Evolutionary conservation across 1,140 invertebrate genomes (phyloP).

Genomic region (Psilanteris sp.): DNA sequence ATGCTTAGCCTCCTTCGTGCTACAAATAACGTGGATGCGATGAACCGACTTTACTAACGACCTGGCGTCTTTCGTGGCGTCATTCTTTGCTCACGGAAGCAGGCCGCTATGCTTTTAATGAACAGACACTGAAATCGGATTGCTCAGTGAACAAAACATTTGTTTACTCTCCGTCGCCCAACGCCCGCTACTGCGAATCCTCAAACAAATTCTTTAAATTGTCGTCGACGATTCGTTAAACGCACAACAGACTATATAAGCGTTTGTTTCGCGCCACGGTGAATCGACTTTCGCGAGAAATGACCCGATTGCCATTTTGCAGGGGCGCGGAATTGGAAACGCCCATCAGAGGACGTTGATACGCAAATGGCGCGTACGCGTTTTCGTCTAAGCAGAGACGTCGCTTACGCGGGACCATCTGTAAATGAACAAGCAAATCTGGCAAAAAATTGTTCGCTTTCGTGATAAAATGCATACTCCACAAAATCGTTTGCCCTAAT

Average conservation of each 20-base stretch:
- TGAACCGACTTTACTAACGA: conserved; percentile 52
- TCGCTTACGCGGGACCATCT: too few species aligned
- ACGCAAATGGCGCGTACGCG: too few species aligned
- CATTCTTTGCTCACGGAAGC: conserved; percentile 11
- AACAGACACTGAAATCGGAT: conserved; percentile 18
- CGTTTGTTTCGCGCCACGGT: conserved; percentile 2
- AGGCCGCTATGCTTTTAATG: conserved; percentile 32
- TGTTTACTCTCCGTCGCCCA: neutral
- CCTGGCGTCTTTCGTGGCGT: conserved; percentile 13
- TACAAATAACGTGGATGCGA: conserved; percentile 44
- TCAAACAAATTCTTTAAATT: neutral
- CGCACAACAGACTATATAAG: conserved; percentile 9
- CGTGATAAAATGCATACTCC: conserved; percentile 3
- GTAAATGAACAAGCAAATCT: too few species aligned
- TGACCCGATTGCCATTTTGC: too few species aligned
- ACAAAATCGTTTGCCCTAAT: conserved; percentile 37
- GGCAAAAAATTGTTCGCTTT: too few species aligned
- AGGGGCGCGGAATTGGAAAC: too few species aligned
- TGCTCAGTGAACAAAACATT: conserved; percentile 18
- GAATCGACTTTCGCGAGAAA: too few species aligned
- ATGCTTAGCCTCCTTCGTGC: conserved; percentile 45
- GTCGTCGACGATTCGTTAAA: conserved; percentile 4
- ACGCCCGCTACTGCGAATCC: neutral
- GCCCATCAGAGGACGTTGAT: too few species aligned
- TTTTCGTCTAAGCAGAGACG: too few species aligned